Percentiles rank a stretch among this genome's conserved stretches.
phyloP scores from a whole-genome alignment of 2,888 invertebrate species.

The Neria commutata region DNA sequence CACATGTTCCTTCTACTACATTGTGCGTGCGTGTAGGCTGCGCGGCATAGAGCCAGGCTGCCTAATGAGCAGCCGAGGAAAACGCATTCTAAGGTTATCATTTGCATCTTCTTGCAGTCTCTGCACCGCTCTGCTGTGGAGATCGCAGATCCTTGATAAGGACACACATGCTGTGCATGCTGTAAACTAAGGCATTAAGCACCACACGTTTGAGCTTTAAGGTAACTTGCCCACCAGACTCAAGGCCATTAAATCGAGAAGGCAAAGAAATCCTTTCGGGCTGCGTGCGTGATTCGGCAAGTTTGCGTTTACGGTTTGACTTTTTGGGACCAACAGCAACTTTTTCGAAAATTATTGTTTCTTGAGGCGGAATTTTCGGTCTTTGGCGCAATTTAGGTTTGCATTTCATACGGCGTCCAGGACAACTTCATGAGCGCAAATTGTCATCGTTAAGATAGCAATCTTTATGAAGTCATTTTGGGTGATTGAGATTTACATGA shows the following conservation, averaged over 20 bases:
- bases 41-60: constrained; percentile 7
- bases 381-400: background rate
- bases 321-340: constrained; percentile 36
- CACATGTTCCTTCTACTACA: background rate
- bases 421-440: constrained; percentile 32
- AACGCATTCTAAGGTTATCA: constrained; percentile 51
- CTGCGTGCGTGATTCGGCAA: constrained; percentile 12
- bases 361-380: constrained; percentile 20
- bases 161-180: background rate
- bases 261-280: constrained; percentile 35
- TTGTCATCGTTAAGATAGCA: constrained; percentile 55
- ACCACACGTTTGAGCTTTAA: background rate
- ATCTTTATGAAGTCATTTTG: constrained; percentile 54
- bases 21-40: constrained; percentile 18
- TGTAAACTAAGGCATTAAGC: constrained; percentile 27
- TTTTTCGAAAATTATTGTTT: constrained; percentile 18
- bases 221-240: background rate
- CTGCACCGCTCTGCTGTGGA: background rate
- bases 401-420: constrained; percentile 12
- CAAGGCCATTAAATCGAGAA: constrained; percentile 42
- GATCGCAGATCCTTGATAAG: background rate
- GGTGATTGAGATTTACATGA: background rate
- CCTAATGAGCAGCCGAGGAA: constrained; percentile 54
- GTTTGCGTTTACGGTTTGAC: constrained; percentile 13
- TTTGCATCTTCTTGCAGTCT: constrained; percentile 36